phyloP scores from a whole-genome alignment of 2,113 vertebrate species.

The Ochotona princeps region DNA sequence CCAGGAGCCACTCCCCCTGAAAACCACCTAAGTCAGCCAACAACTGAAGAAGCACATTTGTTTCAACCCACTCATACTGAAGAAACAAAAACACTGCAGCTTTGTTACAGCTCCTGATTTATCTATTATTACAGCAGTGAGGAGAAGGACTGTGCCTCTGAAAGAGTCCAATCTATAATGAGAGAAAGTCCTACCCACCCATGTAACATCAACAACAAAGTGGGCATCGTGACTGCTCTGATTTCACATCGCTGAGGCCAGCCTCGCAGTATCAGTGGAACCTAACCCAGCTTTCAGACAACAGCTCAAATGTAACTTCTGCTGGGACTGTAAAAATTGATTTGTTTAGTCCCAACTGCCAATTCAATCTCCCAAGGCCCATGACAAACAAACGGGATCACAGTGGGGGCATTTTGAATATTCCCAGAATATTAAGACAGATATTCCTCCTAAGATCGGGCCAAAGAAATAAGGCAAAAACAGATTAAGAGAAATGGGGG shows the following conservation, averaged over 20 bases:
- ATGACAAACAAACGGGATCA: too few relatives aligned
- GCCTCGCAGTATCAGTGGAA: background rate
- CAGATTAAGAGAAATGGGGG: background rate
- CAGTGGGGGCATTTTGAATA: background rate
- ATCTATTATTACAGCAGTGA: background rate
- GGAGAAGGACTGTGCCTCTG: background rate
- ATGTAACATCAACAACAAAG: background rate
- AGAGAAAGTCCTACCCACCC: background rate
- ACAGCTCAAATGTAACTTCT: background rate
- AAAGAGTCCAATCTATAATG: background rate
- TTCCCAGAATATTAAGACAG: background rate
- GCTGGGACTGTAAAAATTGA: background rate
- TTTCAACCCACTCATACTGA: background rate
- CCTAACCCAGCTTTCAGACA: background rate
- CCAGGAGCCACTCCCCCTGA: background rate
- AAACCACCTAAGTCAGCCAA: background rate
- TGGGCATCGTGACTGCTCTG: background rate
- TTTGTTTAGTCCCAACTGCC: too few relatives aligned
- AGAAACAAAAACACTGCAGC: slow-evolving; percentile 9
- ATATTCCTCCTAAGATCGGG: background rate
- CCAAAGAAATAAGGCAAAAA: background rate
- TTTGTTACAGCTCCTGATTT: background rate
- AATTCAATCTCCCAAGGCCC: too few relatives aligned
- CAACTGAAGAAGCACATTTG: background rate
- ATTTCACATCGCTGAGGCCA: background rate